phyloP scores from a whole-genome alignment of 2,797 vertebrate genomes.

The Columba guinea region DNA sequence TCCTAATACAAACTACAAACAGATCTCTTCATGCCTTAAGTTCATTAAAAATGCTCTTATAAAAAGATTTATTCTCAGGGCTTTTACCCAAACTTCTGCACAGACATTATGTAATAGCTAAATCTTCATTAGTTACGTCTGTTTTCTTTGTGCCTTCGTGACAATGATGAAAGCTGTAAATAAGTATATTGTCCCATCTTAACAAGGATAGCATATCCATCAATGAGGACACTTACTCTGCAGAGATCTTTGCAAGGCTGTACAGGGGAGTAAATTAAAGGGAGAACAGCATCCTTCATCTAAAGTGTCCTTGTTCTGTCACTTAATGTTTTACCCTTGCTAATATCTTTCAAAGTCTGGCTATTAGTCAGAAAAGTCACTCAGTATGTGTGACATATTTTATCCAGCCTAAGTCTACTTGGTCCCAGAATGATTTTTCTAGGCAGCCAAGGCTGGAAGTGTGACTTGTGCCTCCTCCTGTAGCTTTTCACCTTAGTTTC shows the following conservation, averaged over 20 bases:
- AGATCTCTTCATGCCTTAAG: background rate
- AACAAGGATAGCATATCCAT: constrained; percentile 61
- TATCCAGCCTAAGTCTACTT: background rate
- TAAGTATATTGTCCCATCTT: constrained; percentile 56
- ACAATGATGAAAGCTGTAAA: constrained; percentile 62
- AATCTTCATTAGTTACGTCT: constrained; percentile 60
- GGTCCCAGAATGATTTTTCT: background rate
- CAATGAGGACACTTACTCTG: constrained; percentile 57
- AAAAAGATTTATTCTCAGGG: constrained; percentile 1
- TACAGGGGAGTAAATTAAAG: constrained; percentile 58
- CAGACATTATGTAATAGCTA: constrained; percentile 34
- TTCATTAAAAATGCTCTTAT: background rate
- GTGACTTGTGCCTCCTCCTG: background rate
- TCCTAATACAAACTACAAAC: background rate
- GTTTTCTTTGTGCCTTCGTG: constrained; percentile 53
- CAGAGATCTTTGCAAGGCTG: constrained; percentile 60
- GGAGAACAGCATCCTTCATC: constrained; percentile 58
- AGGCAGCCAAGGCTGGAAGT: background rate
- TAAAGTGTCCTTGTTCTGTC: constrained; percentile 63
- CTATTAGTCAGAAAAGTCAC: constrained; percentile 53
- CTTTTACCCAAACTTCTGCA: constrained; percentile 5
- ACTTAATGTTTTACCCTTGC: constrained; percentile 64
- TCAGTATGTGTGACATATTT: constrained; percentile 44
- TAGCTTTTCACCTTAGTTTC: background rate
- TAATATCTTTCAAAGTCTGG: constrained; percentile 66